phyloP scores from a whole-genome alignment of 2,113 vertebrate species.

The Oreotrochilus melanogaster region DNA sequence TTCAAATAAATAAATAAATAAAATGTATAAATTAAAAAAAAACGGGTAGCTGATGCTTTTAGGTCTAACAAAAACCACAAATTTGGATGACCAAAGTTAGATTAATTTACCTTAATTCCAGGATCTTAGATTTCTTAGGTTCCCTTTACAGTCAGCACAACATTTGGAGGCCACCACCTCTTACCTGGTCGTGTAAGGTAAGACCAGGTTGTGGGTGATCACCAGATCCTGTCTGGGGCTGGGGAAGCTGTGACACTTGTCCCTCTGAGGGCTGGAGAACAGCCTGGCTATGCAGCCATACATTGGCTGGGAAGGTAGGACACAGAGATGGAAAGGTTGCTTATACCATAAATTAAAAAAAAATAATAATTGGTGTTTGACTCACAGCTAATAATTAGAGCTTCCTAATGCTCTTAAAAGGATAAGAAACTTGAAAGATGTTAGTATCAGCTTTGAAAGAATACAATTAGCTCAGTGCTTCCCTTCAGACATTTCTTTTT shows the following conservation, averaged over 20 bases:
- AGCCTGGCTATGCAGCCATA: accelerated
- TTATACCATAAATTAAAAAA: background rate
- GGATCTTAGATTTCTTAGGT: background rate
- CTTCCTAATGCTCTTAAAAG: background rate
- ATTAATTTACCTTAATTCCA: background rate
- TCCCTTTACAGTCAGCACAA: background rate
- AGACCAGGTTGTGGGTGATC: background rate
- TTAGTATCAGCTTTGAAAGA: conserved; percentile 9
- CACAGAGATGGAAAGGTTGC: background rate
- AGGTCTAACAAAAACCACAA: background rate
- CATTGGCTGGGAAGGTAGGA: background rate
- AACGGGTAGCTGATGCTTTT: accelerated
- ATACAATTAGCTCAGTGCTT: conserved; percentile 11
- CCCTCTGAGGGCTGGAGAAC: accelerated
- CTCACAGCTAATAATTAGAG: conserved; percentile 16
- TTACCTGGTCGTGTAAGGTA: background rate
- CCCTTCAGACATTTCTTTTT: conserved; percentile 26
- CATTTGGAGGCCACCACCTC: background rate
- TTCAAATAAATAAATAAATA: background rate
- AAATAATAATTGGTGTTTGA: background rate
- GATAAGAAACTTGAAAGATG: conserved; percentile 32
- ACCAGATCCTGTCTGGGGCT: background rate
- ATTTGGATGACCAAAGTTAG: background rate
- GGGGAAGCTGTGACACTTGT: accelerated
- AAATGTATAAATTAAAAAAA: no score